Conservation (phyloP, 2,797 vertebrate species). For the Adrianichthys oophorus region DNA sequence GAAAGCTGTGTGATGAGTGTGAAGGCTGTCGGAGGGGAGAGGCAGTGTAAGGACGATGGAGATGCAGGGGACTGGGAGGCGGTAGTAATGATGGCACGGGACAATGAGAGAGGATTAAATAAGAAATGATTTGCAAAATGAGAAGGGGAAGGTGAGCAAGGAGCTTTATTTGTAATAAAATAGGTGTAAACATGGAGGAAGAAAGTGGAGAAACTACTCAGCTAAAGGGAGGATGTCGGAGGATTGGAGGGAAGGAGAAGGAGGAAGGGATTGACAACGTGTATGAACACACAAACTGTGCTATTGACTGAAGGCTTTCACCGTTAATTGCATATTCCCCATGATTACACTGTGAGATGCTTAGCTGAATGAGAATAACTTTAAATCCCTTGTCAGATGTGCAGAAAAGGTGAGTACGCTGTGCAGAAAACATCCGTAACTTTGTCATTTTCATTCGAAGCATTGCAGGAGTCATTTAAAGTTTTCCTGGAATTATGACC, state of each 20-base stretch:
- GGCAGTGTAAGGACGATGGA: conserved; percentile 30
- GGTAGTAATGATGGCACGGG: conserved; percentile 52
- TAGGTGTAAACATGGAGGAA: conserved; percentile 43
- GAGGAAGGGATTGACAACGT: conserved; percentile 34
- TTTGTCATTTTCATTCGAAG: too few species aligned
- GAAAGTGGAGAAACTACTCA: conserved; percentile 35
- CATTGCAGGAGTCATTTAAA: too few species aligned
- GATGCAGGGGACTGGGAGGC: conserved; percentile 18
- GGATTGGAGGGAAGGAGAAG: conserved; percentile 22
- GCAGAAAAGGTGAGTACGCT: conserved; percentile 2
- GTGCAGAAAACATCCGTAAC: background rate
- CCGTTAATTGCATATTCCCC: conserved; percentile 77
- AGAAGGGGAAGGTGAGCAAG: conserved; percentile 25
- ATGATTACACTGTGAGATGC: conserved; percentile 64
- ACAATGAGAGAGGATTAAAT: conserved; percentile 57
- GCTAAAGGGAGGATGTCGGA: conserved; percentile 38
- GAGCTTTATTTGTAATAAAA: conserved; percentile 39
- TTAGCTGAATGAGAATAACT: conserved; percentile 66
- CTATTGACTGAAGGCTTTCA: conserved; percentile 75
- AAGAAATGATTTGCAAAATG: conserved; percentile 55
- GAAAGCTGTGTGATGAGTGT: conserved; percentile 56
- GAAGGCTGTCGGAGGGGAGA: conserved; percentile 41
- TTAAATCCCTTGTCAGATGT: conserved; percentile 18
- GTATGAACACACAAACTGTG: conserved; percentile 64
- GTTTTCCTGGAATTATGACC: too few species aligned